Base-by-base conservation (phyloP, 2,888 invertebrate genomes). In the Geophilus truncorum region DNA sequence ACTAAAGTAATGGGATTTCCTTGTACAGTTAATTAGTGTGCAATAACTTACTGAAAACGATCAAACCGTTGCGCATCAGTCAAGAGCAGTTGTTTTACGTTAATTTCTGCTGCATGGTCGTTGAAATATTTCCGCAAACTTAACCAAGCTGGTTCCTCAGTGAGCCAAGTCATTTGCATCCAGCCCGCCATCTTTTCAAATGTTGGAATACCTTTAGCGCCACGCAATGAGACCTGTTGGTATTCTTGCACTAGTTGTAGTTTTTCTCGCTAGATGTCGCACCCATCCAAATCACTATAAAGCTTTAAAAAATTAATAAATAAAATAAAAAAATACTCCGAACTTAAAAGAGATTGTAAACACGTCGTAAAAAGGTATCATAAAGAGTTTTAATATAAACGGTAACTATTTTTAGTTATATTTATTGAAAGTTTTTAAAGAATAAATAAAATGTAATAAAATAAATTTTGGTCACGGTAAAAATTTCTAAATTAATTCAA, bases 41-140 rank as follows among this genome's bases (percentile, higher is more conserved):
- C 9, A 18, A 21, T 36, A 28, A 40, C 84, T 86, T 89, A 97
- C 97, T 95, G 96, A 89, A 92, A 96, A 87, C 95, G 95, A 79
- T 93, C 89, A 86, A 98, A 98, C 82, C 98, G 91, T 34, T 91
- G 89, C 0, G 92, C 88, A 87, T 98, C 94, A 84, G 92, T 89
- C 83, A 91, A 90, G 86, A 98, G 98, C 84, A 97, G 88, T 83
- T 94, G 90, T 83, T 91, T 90, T 85, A 98, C 94, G 85, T 94
- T 93, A 70, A 98, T 90, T 84, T 92, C 92, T 28, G n/a, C 18
- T 30, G 90, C 89, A 15, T 92, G 93, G 9, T 89, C 88, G 83
- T 92, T 89, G 86, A 91, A 95, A 87, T 92, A 93, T 81, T 92
- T 90, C 85, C 93, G 91, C 70, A 97, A 88, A 87, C 93, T 92